Evolutionary conservation across 2,797 vertebrate species (phyloP), one percentile per base, ranked within the genome.

Genomic region (Eupleurogrammus muticus): DNA sequence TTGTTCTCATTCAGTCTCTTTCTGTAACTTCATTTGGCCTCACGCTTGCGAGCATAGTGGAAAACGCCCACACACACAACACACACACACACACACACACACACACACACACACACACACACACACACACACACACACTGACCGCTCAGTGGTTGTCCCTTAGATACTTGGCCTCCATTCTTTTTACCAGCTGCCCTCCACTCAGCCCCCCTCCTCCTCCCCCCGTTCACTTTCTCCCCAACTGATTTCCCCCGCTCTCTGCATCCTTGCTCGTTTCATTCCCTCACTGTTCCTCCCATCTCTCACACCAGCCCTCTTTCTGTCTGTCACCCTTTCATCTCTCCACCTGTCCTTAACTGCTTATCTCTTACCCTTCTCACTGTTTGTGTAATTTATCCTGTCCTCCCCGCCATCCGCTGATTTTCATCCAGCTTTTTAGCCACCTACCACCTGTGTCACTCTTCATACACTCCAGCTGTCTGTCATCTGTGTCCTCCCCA

Each of bases 61-160:
- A 24, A 47, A 68, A n/a, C 58, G 35, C 54, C 24, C 70, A 59
- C 51, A 46, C 21, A 24, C 5, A n/a, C 36, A 19, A 32, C n/a
- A n/a, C n/a, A n/a, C n/a, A n/a, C n/a, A n/a, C n/a, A n/a, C n/a
- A n/a, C n/a, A n/a, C n/a, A n/a, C n/a, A n/a, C n/a, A n/a, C n/a
- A n/a, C n/a, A n/a, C n/a, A 20, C 42, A 38, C 70, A 23, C 20
- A 61, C 35, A 20, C 42, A 38, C 70, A 23, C 20, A 61, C 35
- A 11, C 56, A 48, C 59, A 52, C 40, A 58, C 3, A 55, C 51
- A 54, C 65, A 66, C 69, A 48, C 81, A 32, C 19, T 89, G 88
- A 87, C 90, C 78, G 70, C 86, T 80, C 74, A 17, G 58, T 87
- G 79, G 73, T 59, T 32, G 79, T 92, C 89, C 87, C 89, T 83